A percentile compares a stretch with the other conserved stretches of the same genome.
Evolutionary conservation across 2,888 invertebrate genomes (phyloP).

Genomic region (Drosophila borborema): DNA sequence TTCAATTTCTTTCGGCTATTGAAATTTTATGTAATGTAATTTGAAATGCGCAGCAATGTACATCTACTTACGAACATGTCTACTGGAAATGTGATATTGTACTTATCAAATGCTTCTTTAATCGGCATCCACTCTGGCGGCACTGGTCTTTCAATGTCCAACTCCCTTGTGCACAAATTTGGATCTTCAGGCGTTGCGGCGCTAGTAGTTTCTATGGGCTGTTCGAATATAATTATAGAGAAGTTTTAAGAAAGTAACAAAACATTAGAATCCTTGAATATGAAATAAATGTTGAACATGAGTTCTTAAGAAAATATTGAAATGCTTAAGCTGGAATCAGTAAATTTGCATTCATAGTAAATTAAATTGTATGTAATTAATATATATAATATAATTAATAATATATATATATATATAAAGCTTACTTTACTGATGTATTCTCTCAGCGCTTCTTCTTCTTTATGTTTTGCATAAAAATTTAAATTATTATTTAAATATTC

Average conservation of each 20-base stretch:
- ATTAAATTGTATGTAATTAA: neutral
- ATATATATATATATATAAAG: too few relatives aligned
- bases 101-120: neutral
- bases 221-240: neutral
- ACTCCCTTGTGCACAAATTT: conserved; percentile 31
- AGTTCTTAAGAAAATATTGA: neutral
- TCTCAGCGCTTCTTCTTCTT: neutral
- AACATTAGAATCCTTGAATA: neutral
- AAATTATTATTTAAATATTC: neutral
- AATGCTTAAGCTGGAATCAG: neutral
- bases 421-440: neutral
- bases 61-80: neutral
- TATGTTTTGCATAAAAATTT: neutral
- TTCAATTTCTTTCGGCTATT: neutral
- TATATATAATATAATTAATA: too few relatives aligned
- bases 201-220: neutral
- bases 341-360: too few relatives aligned
- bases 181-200: neutral
- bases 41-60: neutral
- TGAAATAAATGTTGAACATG: neutral
- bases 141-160: neutral
- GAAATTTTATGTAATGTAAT: too few relatives aligned
- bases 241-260: neutral
- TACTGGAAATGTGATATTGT: neutral
- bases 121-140: neutral